A percentile compares a stretch with the other conserved stretches of the same genome.
phyloP scores from a whole-genome alignment of 2,113 vertebrate genomes.

The Lonchura striata region DNA sequence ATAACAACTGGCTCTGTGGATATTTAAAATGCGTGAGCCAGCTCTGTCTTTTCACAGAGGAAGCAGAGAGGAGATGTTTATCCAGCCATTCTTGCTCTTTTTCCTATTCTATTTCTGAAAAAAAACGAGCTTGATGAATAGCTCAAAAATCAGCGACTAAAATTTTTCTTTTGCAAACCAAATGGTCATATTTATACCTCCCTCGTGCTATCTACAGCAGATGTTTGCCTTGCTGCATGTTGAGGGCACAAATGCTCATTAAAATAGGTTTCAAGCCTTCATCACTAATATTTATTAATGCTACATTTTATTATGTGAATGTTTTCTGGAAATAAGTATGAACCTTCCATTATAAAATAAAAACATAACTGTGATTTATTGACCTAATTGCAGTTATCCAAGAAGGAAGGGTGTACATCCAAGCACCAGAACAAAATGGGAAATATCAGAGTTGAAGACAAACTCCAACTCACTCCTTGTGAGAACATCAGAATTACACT shows the following conservation, averaged over 20 bases:
- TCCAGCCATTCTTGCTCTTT: background rate
- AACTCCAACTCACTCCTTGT: background rate
- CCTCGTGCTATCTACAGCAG: background rate
- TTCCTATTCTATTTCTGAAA: background rate
- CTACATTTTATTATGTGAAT: background rate
- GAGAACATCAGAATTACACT: background rate
- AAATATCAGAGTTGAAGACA: background rate
- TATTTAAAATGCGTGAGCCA: background rate
- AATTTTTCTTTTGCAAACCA: background rate
- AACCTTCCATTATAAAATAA: background rate
- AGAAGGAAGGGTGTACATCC: background rate
- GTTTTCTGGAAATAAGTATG: background rate
- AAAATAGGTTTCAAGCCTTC: background rate
- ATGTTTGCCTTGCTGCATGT: background rate
- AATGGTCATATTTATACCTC: background rate
- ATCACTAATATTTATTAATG: background rate
- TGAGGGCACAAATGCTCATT: background rate
- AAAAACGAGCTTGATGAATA: background rate
- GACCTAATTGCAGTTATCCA: background rate
- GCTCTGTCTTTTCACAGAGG: background rate
- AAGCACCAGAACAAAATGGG: background rate
- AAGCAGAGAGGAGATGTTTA: background rate
- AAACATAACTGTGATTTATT: background rate
- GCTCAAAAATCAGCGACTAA: background rate
- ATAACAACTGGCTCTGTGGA: background rate